Percentiles rank a stretch among this genome's conserved stretches.
These are phyloP conservation scores for Python bivittatus DNA, from an alignment of 2,113 vertebrate species.

Conservation along the genomic window DNA sequence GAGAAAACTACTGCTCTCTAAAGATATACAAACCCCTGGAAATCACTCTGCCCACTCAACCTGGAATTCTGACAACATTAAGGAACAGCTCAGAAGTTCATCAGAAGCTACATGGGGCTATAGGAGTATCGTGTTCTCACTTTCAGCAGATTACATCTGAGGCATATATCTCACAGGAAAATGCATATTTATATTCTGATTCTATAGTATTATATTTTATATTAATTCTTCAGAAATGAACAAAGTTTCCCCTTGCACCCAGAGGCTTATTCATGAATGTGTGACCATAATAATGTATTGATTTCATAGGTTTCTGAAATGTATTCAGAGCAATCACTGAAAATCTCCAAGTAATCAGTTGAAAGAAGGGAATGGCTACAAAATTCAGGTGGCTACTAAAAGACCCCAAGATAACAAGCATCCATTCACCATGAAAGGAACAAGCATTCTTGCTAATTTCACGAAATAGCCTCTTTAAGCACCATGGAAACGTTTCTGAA, in stretches of 20 bases:
- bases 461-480: not conserved
- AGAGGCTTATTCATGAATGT: not conserved
- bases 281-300: not conserved
- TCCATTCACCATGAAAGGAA: constrained; percentile 3
- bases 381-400: not conserved
- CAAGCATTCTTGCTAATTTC: constrained; percentile 6
- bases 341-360: constrained; percentile 4
- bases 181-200: not conserved
- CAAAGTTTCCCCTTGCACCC: not conserved
- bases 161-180: not conserved
- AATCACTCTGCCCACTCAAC: not conserved
- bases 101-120: not conserved
- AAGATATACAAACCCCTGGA: not conserved
- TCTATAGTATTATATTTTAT: not conserved
- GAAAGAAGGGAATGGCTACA: not conserved
- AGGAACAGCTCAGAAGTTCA: not conserved
- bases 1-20: not conserved
- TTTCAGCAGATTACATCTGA: not conserved
- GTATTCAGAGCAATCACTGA: constrained; percentile 1
- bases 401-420: constrained; percentile 6
- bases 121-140: not conserved
- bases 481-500: not conserved
- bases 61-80: not conserved
- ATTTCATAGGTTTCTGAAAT: constrained; percentile 21
- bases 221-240: not conserved